Evolutionary conservation across 2,888 invertebrate genomes (phyloP).

Genomic region (Epistrophe eligans): DNA sequence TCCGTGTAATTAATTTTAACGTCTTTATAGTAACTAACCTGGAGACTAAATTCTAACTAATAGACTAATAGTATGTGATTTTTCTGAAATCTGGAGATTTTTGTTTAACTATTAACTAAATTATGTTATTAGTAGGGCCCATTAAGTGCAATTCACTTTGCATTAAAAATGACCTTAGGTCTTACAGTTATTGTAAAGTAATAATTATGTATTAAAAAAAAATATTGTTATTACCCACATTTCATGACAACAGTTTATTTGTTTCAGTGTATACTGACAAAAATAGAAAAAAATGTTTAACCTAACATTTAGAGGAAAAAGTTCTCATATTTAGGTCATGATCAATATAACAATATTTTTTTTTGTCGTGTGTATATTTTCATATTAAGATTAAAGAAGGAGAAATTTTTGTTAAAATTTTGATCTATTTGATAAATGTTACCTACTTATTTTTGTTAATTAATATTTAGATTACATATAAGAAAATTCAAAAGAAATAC

Average conservation of each 20-base stretch:
- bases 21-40: no score
- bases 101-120: no score
- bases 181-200: no score
- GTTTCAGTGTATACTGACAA: not conserved
- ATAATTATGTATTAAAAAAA: no score
- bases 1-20: no score
- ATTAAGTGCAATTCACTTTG: no score
- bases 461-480: not conserved
- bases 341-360: constrained; percentile 14
- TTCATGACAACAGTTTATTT: not conserved
- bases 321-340: constrained; percentile 54
- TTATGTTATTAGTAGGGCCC: no score
- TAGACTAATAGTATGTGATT: no score
- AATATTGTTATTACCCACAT: no score
- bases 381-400: constrained; percentile 1
- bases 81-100: no score
- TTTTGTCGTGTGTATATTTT: not conserved
- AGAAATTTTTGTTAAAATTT: not conserved
- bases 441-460: not conserved
- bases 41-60: no score
- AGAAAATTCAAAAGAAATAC: not conserved
- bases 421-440: constrained; percentile 7
- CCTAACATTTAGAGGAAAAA: not conserved
- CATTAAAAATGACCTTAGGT: no score
- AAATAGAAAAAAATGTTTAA: not conserved